These are phyloP conservation scores for Heptranchias perlo DNA, from an alignment of 2,113 vertebrate genomes.

Conservation along the genomic window DNA sequence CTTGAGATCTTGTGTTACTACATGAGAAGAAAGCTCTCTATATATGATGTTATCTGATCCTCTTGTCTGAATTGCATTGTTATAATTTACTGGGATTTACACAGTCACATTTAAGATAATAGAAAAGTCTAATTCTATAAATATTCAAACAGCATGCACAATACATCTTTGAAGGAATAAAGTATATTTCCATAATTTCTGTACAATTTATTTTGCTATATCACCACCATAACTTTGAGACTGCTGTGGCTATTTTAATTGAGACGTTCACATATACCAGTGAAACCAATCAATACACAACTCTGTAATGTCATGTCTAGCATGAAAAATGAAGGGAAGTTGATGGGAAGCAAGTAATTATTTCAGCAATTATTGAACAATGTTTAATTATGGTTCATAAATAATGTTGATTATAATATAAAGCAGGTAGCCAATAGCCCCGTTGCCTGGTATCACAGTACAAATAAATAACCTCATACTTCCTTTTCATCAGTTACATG, in stretches of 20 bases:
- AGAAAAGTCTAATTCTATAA: not conserved
- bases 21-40: not conserved
- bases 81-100: not conserved
- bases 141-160: not conserved
- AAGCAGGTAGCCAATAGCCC: not conserved
- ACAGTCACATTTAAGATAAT: not conserved
- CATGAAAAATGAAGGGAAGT: not conserved
- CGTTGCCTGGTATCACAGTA: not conserved
- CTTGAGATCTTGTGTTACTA: not conserved
- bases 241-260: not conserved
- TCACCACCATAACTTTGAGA: not conserved
- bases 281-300: not conserved
- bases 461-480: constrained; percentile 19
- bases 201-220: not conserved
- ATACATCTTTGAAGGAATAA: not conserved
- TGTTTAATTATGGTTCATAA: not conserved
- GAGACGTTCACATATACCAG: not conserved
- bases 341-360: not conserved
- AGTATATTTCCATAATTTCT: not conserved
- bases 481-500: not conserved
- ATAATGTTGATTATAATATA: not conserved
- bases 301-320: not conserved
- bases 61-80: not conserved
- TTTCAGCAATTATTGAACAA: constrained; percentile 13
- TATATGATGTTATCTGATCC: not conserved